These are phyloP conservation scores for Mohoua ochrocephala DNA, from an alignment of 2,113 vertebrate species.

Conservation along the genomic window DNA sequence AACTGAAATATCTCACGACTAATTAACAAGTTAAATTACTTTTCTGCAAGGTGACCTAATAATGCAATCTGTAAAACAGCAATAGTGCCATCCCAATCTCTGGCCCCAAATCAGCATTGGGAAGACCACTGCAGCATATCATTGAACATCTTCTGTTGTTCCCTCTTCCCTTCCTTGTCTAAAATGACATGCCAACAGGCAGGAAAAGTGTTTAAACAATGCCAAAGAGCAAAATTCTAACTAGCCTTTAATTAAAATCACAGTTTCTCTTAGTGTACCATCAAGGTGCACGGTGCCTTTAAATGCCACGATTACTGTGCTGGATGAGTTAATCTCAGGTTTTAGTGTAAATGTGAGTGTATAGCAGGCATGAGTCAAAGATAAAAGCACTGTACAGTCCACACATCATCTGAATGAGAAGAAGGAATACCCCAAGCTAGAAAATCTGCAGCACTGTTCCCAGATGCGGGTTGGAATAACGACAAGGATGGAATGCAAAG, in stretches of 20 bases:
- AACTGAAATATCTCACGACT: conserved; percentile 19
- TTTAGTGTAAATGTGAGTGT: background rate
- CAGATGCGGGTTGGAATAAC: background rate
- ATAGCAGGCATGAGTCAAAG: background rate
- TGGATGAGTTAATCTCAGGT: background rate
- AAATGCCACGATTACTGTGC: background rate
- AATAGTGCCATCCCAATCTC: background rate
- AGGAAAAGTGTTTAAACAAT: background rate
- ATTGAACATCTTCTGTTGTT: background rate
- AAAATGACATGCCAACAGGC: background rate
- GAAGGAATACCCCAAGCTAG: background rate
- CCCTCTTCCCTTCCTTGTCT: background rate
- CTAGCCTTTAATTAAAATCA: background rate
- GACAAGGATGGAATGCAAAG: background rate
- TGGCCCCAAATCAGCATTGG: background rate
- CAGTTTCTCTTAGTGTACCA: background rate
- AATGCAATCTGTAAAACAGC: background rate
- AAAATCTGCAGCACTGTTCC: background rate
- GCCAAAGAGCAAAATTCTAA: background rate
- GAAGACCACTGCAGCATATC: background rate
- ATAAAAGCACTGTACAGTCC: background rate
- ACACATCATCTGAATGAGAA: background rate
- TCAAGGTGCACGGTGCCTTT: background rate
- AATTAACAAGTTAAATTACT: conserved; percentile 21
- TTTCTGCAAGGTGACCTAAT: conserved; percentile 31